A percentile compares a stretch with the other conserved stretches of the same genome.
These are phyloP conservation scores for Zaprionus obscuricornis DNA, from an alignment of 2,888 invertebrate species.

Conservation along the genomic window DNA sequence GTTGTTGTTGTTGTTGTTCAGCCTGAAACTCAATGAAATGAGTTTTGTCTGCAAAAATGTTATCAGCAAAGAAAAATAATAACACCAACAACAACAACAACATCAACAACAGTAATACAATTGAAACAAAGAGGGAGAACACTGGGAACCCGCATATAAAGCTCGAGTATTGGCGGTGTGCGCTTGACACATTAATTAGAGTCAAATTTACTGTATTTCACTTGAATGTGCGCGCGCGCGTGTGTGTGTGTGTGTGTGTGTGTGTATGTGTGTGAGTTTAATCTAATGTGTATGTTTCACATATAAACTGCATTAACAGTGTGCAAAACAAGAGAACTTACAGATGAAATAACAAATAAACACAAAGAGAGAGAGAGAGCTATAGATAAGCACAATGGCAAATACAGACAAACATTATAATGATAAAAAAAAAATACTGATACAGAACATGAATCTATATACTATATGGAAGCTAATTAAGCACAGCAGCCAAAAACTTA, in stretches of 20 bases:
- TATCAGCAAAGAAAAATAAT: conserved; percentile 28
- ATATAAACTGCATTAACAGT: conserved; percentile 60
- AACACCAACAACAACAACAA: not conserved
- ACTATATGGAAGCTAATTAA: too few relatives aligned
- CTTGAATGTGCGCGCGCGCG: too few relatives aligned
- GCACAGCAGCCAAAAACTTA: too few relatives aligned
- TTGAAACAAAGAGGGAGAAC: too few relatives aligned
- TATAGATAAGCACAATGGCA: too few relatives aligned
- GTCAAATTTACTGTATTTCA: conserved; percentile 46
- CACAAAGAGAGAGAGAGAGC: not conserved
- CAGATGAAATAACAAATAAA: not conserved
- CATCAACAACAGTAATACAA: conserved; percentile 9
- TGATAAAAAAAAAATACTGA: too few relatives aligned
- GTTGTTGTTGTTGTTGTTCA: conserved; percentile 21
- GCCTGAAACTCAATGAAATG: too few relatives aligned
- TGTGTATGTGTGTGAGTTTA: not conserved
- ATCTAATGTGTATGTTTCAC: conserved; percentile 11
- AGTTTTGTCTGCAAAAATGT: conserved; percentile 32
- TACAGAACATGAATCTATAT: too few relatives aligned
- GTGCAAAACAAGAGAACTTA: not conserved
- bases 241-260: not conserved
- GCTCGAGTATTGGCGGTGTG: not conserved
- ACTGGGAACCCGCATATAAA: conserved; percentile 51
- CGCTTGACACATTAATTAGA: conserved; percentile 66
- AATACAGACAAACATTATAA: too few relatives aligned